Percentiles rank a stretch among this genome's conserved stretches.
Evolutionary conservation across 2,888 invertebrate species (phyloP).

Genomic region (Strigamia maritima): DNA sequence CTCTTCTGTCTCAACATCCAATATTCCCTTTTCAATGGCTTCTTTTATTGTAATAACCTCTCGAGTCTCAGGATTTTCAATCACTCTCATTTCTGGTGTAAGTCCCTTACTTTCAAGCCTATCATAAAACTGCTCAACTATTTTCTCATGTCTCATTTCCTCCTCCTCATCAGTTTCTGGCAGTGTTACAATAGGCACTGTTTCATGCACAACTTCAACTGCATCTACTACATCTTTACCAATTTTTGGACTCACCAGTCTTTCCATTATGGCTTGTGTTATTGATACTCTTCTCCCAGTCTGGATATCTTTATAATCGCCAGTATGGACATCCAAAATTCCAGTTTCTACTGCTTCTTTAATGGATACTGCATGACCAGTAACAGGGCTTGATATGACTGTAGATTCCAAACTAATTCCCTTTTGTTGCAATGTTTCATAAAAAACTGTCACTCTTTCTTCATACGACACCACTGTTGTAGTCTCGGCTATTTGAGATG

Average conservation of each 20-base stretch:
- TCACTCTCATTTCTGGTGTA: conserved; percentile 62
- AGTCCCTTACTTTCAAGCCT: conserved; percentile 73
- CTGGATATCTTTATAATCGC: conserved; percentile 63
- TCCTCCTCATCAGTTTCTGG: conserved; percentile 64
- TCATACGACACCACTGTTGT: neutral
- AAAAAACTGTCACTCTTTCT: conserved; percentile 28
- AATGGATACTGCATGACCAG: conserved; percentile 74
- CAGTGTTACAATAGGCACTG: conserved; percentile 60
- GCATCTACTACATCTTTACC: conserved; percentile 29
- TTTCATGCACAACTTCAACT: neutral
- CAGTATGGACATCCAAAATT: conserved; percentile 77
- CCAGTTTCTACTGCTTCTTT: conserved; percentile 79
- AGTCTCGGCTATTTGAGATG: neutral
- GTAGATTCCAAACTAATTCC: conserved; percentile 6
- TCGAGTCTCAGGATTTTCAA: conserved; percentile 63
- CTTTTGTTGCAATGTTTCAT: neutral
- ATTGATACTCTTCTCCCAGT: conserved; percentile 50
- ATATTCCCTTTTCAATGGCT: conserved; percentile 67
- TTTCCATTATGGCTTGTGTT: conserved; percentile 71
- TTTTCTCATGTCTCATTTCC: conserved; percentile 79
- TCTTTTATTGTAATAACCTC: conserved; percentile 78
- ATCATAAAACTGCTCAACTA: conserved; percentile 67
- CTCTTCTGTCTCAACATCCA: conserved; percentile 74
- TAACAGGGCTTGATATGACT: conserved; percentile 76
- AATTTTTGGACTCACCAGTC: conserved; percentile 69